phyloP scores from a whole-genome alignment of 2,113 vertebrate species.

The Hyaena hyaena region DNA sequence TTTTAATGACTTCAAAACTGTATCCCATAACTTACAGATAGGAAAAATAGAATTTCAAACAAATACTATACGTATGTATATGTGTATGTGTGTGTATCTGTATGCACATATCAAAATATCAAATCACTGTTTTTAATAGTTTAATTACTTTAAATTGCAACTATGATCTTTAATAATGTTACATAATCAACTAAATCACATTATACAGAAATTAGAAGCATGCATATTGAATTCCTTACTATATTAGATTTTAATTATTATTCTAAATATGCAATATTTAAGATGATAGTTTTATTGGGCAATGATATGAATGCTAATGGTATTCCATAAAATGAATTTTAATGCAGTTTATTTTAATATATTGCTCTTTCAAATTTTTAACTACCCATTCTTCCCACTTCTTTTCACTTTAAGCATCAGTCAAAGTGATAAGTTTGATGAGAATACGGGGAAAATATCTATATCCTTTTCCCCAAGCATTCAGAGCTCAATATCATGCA shows the following conservation, averaged over 20 bases:
- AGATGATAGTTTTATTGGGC: conserved; percentile 68
- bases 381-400: neutral
- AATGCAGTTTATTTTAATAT: conserved; percentile 52
- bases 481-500: neutral
- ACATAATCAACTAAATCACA: conserved; percentile 52
- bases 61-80: neutral
- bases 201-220: conserved; percentile 63
- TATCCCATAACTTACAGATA: neutral
- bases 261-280: conserved; percentile 46
- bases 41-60: neutral
- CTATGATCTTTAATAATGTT: conserved; percentile 49
- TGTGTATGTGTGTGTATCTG: neutral
- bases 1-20: neutral
- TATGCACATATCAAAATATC: neutral
- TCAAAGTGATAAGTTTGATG: neutral
- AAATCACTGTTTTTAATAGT: neutral
- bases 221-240: conserved; percentile 46
- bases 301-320: conserved; percentile 40
- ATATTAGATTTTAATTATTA: conserved; percentile 73
- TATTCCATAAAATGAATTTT: conserved; percentile 24
- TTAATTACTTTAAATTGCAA: conserved; percentile 63
- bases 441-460: neutral
- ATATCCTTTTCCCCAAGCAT: neutral
- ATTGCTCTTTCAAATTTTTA: neutral
- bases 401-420: conserved; percentile 47